Evolutionary conservation across 37 sponge, comb jelly and placozoan species (phyloP), one percentile per base, ranked within the genome.

Genomic region (Haliclona indistincta): DNA sequence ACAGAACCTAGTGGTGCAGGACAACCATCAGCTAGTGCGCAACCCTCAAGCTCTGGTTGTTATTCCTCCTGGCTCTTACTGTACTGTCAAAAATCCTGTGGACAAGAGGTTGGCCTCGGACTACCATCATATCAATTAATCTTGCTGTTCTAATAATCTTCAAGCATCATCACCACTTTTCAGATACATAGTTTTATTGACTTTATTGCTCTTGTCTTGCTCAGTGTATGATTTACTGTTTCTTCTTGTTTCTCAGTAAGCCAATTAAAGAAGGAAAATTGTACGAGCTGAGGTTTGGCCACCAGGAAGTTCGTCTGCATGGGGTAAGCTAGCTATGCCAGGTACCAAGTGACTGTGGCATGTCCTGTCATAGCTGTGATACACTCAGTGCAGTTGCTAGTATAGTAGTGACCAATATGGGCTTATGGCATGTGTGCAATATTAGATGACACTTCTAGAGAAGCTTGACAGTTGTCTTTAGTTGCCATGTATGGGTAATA

Each of bases 51-150:
- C 85, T 39, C 84, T 91, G 47, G 80, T 95, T n/a, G 77, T 61
- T 49, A 66, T 95, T 13, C 89, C 85, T 17, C 95, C 95, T 35
- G 95, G 93, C 2, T 79, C 80, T 66, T 95, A 81, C 83, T 81
- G 85, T 38, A 65, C 66, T 2, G 75, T 95, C 45, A 29, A 38
- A 1, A 66, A 95, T 71, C 95, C 95, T 3, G 66, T 91, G 36
- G 85, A 88, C 52, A 54, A 38, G 43, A 85, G 58, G 91, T 88
- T 47, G 10, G 51, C 15, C 10, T 17, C 15, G 15, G 10, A 17
- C 10, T 47, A 47, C 15, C 51, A 47, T 47, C 15, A 47, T 17
- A 15, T 47, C 51, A 47, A 47, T 47, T 10, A 47, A 47, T 17
- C 51, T 47, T 47, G 51, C 10, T 47, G 10, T 47, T 47, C 51